Conservation (phyloP, 2,113 vertebrate species). For the Neolamprologus toae region DNA sequence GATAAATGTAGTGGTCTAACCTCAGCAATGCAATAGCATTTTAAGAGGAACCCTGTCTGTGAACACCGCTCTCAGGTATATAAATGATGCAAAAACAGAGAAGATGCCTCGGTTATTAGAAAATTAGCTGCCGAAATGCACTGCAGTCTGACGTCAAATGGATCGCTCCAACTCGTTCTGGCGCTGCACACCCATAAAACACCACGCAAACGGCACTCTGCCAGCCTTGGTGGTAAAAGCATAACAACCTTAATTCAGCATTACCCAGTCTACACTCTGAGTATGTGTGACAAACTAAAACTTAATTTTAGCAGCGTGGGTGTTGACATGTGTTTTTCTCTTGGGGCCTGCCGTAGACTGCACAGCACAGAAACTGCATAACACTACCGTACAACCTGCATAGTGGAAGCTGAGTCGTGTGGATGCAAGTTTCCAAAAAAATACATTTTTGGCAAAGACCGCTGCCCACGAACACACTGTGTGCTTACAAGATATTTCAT, state of each 20-base stretch:
- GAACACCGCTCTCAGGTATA: background rate
- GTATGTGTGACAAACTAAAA: background rate
- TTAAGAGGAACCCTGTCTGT: background rate
- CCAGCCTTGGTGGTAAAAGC: background rate
- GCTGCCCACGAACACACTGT: background rate
- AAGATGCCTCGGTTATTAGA: background rate
- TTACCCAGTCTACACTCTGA: background rate
- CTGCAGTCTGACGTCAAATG: background rate
- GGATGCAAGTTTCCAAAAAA: background rate
- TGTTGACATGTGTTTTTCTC: background rate
- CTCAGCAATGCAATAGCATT: background rate
- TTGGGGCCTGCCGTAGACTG: background rate
- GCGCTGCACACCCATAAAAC: background rate
- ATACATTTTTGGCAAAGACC: background rate
- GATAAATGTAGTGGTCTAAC: background rate
- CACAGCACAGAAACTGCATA: background rate
- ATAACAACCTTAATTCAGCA: background rate
- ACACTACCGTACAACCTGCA: background rate
- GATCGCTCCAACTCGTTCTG: background rate
- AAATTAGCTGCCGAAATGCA: background rate
- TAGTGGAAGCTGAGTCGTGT: background rate
- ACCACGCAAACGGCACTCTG: background rate
- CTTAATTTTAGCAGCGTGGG: background rate
- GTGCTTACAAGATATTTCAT: background rate
- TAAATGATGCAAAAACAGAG: background rate